Percentiles rank a stretch among this genome's conserved stretches.
phyloP scores from a whole-genome alignment of 2,113 vertebrate genomes.

The Cyprinodon tularosa region DNA sequence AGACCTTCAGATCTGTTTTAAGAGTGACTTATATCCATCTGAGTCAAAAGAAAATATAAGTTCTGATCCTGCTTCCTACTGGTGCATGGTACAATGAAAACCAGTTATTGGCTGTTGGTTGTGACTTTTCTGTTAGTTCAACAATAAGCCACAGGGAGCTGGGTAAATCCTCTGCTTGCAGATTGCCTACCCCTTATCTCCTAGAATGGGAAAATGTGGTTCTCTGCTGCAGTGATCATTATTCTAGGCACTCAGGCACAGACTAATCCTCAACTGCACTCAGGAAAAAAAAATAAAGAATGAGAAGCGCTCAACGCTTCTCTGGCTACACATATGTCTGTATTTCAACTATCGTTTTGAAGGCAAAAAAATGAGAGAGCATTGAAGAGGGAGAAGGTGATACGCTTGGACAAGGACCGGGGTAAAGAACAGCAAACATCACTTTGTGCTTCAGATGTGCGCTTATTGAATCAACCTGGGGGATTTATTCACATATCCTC shows the following conservation, averaged over 20 bases:
- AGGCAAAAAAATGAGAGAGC: slow-evolving; percentile 1
- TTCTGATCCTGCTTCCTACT: slow-evolving; percentile 28
- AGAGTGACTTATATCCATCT: slow-evolving; percentile 17
- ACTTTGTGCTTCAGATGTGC: slow-evolving; percentile 33
- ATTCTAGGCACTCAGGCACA: slow-evolving; percentile 76
- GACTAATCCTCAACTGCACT: slow-evolving; percentile 73
- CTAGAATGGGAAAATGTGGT: slow-evolving; percentile 78
- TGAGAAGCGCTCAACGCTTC: slow-evolving; percentile 48
- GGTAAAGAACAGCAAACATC: slow-evolving; percentile 41
- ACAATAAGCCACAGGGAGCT: slow-evolving; percentile 69
- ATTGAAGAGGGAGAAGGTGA: slow-evolving; percentile 7
- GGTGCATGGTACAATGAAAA: slow-evolving; percentile 19
- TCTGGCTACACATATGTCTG: slow-evolving; percentile 65
- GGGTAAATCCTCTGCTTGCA: slow-evolving; percentile 74
- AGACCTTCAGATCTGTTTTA: slow-evolving; percentile 18
- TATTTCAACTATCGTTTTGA: slow-evolving; percentile 56
- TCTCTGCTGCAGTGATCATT: slow-evolving; percentile 77
- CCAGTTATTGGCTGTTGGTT: slow-evolving; percentile 30
- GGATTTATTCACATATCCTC: slow-evolving; percentile 27
- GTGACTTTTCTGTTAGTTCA: slow-evolving; percentile 59
- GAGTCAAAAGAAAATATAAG: not conserved
- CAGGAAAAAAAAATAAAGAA: slow-evolving; percentile 42
- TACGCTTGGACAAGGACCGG: slow-evolving; percentile 31
- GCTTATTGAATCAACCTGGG: slow-evolving; percentile 37
- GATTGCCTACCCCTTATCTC: slow-evolving; percentile 76